Base-by-base conservation (phyloP, 1,140 invertebrate species). In the Sesamia nonagrioides region DNA sequence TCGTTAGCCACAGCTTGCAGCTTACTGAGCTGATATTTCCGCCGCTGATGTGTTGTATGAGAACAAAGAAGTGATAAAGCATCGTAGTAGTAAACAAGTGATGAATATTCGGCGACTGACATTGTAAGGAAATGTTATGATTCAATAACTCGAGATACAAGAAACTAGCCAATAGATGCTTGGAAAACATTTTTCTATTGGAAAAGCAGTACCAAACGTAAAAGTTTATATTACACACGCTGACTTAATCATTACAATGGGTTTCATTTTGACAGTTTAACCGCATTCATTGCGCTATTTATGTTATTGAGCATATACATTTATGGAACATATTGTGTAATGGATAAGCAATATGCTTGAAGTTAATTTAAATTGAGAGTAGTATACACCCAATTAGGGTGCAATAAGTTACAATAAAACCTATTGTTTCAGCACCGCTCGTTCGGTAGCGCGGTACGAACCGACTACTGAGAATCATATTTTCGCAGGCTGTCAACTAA, bases 1-100 rank as follows among this genome's bases (percentile, higher is more conserved):
- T 66, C 61, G 61, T 42, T 66, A 66, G 37, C 37, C 61, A 42
- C 61, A 42, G 61, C 58, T 61, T 33, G 27, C 33, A 35, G 35
- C 61, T 66, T 66, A 66, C 17, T 45, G 61, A 69, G 66, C 42
- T 48, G 45, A 15, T 42, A 48, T 69, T 61, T 61, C 60, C 27
- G 56, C 21, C 27, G 56, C 27, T 27, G 18, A 15, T 33, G 56
- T 9, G 54, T 58, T 21, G 54, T 27, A 9, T 6, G 42, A 58
- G 56, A 60, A 60, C 56, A 60, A 60, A 60, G 27, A 35, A 33
- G 6, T 60, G 9, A 40, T 40, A 40, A 8, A 40, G 37, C 37
- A 40, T n/a, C n/a, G n/a, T n/a, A n/a, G n/a, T n/a, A n/a, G n/a
- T 40, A 40, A 40, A 9, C 37, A 40, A 9, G 6, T 40, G 37